Conservation (phyloP, 2,797 vertebrate species). For the Cyprinella venusta region DNA sequence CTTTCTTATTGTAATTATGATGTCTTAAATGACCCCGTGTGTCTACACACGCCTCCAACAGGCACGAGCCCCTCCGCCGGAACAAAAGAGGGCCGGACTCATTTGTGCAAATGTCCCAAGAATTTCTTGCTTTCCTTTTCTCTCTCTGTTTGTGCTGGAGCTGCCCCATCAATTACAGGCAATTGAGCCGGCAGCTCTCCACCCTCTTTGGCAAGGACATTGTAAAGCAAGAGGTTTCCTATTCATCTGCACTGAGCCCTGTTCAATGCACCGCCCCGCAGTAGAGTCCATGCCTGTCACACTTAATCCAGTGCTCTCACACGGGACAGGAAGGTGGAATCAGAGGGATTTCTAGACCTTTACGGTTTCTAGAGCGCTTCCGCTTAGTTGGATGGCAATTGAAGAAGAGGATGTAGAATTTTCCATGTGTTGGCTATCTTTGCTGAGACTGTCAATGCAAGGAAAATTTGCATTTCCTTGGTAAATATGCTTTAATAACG, state of each 20-base stretch:
- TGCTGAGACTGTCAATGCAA: background rate
- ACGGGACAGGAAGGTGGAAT: constrained; percentile 32
- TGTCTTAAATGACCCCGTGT: constrained; percentile 11
- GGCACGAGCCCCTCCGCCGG: constrained; percentile 25
- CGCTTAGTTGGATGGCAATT: background rate
- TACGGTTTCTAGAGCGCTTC: constrained; percentile 5
- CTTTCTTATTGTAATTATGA: constrained; percentile 15
- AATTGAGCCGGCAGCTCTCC: constrained; percentile 38
- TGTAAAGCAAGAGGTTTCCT: constrained; percentile 4
- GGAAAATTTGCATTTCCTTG: background rate
- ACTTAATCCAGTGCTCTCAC: constrained; percentile 38
- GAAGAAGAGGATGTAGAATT: background rate
- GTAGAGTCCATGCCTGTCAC: constrained; percentile 47
- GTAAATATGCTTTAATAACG: background rate
- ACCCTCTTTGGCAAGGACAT: constrained; percentile 47
- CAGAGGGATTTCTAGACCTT: constrained; percentile 32
- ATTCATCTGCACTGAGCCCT: constrained; percentile 35
- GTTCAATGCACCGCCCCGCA: constrained; percentile 26
- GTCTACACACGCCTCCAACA: constrained; percentile 27
- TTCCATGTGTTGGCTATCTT: background rate
- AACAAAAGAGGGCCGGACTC: constrained; percentile 43
- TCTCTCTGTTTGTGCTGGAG: constrained; percentile 33
- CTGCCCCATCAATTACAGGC: constrained; percentile 49
- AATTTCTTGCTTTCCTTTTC: constrained; percentile 47
- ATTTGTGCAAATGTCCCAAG: constrained; percentile 45